Base-by-base conservation (phyloP, 2,797 vertebrate genomes). In the Mareca penelope region DNA sequence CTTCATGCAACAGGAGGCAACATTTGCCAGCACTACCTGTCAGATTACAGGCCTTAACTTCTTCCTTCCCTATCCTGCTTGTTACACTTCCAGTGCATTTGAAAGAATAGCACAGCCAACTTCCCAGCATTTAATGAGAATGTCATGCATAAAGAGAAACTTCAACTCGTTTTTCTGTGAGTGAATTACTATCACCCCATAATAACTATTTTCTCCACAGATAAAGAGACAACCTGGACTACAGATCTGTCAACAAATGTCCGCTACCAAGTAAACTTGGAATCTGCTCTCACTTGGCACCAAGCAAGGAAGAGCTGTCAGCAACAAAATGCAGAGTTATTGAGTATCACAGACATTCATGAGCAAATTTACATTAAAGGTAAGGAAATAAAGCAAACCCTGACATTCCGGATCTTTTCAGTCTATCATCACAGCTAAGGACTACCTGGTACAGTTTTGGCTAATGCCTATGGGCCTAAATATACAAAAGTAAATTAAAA, bases 231-330 rank as follows among this genome's bases (percentile, higher is more conserved):
- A 35, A 98, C 97, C 13, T 99, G 99, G 99, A 98, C 95, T 73
- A 98, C 93, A 44, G 98, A 99, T 90, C 98, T 98, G 1, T 95
- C 98, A 90, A 98, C 98, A 6, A 97, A 98, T 64, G 95, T 98
- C 39, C 85, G 96, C 65, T 99, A 99, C 95, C 99, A 99, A 96
- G 98, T 98, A 93, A 99, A 99, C 71, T 70, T 63, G 17, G 97
- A 97, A 71, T 97, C 99, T 0, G 98, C 98, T 67, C 88, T 99
- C 93, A 99, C 97, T 0, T 99, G 99, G 99, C 97, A 98, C 73
- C 98, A 99, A 97, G 99, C 99, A 31, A 98, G 98, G 92, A 98
- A 96, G 96, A 99, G 99, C 97, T 99, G 99, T 95, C 98, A 98
- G 79, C 99, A 99, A 88, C 99, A 99, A 95, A 96, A 96, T 2